Percentiles rank a stretch among this genome's conserved stretches.
These are phyloP conservation scores for Acanthococcus lagerstroemiae DNA, from an alignment of 2,888 invertebrate species.

Conservation along the genomic window DNA sequence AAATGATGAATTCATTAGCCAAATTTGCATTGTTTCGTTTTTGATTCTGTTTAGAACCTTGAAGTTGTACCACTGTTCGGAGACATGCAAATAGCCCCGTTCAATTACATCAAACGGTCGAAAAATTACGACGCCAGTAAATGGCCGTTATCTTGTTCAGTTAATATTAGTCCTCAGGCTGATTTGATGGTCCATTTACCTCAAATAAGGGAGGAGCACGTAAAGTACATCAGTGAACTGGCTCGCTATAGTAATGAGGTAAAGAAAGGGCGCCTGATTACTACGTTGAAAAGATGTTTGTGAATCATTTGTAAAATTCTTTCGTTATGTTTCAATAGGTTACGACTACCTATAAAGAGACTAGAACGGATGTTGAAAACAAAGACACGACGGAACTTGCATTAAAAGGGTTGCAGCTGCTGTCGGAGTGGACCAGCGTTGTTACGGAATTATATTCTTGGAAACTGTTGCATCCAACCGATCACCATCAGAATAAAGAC, in stretches of 20 bases:
- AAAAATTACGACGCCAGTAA: constrained; percentile 84
- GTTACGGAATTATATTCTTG: constrained; percentile 95
- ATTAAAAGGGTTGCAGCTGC: constrained; percentile 78
- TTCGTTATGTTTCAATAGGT: constrained; percentile 46
- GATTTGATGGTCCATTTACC: constrained; percentile 91
- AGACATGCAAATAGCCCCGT: constrained; percentile 99
- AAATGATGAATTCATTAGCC: background rate
- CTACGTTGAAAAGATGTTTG: too few relatives aligned
- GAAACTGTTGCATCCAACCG: constrained; percentile 96
- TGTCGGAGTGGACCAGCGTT: constrained; percentile 94
- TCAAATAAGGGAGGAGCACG: constrained; percentile 90
- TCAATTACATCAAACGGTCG: constrained; percentile 90
- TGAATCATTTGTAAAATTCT: constrained; percentile 9
- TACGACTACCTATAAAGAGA: constrained; percentile 87
- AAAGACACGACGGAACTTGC: constrained; percentile 83
- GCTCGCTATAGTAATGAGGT: constrained; percentile 81
- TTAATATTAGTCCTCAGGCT: constrained; percentile 75
- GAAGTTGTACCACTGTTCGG: constrained; percentile 95
- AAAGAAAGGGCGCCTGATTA: background rate
- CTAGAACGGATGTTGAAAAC: constrained; percentile 84
- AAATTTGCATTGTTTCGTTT: constrained; percentile 1
- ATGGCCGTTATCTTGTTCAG: constrained; percentile 82
- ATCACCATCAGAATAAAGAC: constrained; percentile 87
- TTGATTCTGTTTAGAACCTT: constrained; percentile 51
- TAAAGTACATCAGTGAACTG: constrained; percentile 90